phyloP scores from a whole-genome alignment of 2,797 vertebrate genomes.

The Geotria australis region DNA sequence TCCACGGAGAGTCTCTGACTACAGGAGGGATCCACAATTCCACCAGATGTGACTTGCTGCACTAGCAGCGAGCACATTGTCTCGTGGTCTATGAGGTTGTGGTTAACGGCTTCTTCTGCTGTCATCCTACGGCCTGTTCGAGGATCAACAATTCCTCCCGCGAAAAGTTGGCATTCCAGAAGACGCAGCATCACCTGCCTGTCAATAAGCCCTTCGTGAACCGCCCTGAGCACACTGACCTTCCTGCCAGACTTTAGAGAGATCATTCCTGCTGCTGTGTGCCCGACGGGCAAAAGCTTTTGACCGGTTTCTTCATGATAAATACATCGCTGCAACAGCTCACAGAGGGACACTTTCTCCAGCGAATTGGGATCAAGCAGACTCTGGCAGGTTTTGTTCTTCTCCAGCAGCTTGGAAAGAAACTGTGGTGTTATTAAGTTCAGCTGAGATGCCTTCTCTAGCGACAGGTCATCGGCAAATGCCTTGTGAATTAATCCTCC shows the following conservation, averaged over 20 bases:
- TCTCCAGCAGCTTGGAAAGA: conserved; percentile 17
- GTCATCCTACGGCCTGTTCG: conserved; percentile 45
- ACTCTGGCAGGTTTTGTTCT: conserved; percentile 14
- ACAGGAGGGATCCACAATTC: conserved; percentile 32
- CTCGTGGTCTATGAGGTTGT: conserved; percentile 46
- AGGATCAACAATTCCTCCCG: conserved; percentile 61
- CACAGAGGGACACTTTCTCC: conserved; percentile 27
- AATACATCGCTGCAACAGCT: conserved; percentile 36
- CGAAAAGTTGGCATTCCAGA: conserved; percentile 67
- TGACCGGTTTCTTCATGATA: conserved; percentile 24
- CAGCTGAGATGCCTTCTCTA: conserved; percentile 22
- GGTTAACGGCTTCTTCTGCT: conserved; percentile 28
- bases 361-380: conserved; percentile 74
- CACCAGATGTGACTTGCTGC: conserved; percentile 42
- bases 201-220: conserved; percentile 63
- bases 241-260: conserved; percentile 40
- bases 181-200: conserved; percentile 30
- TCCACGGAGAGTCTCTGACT: conserved; percentile 35
- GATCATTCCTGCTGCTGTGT: conserved; percentile 39
- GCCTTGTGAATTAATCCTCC: conserved; percentile 18
- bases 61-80: conserved; percentile 36
- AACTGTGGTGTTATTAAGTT: conserved; percentile 14
- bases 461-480: conserved; percentile 11
- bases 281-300: conserved; percentile 42
- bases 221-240: conserved; percentile 43